Base-by-base conservation (phyloP, 2,888 invertebrate genomes). In the Charanyca ferruginea region DNA sequence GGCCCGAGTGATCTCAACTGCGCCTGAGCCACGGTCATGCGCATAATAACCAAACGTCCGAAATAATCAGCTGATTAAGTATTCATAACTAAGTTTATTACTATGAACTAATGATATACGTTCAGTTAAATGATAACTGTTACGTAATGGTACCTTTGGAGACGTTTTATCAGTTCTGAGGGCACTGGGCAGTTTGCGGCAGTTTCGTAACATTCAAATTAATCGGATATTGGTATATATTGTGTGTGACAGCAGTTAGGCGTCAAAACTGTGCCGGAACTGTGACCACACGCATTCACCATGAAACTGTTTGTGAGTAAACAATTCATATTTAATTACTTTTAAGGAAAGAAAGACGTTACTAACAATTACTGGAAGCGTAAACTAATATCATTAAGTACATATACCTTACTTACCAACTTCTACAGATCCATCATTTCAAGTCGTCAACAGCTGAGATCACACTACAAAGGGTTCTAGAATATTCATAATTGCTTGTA, bases 281-380 rank as follows among this genome's bases (percentile, higher is more conserved):
- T 63, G 66, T 53, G 57, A 48, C 9, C 60, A 61, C 69, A 70
- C 72, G 69, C 72, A 77, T 68, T 53, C 65, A 73, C 76, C 63
- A 93, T 92, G 92, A 92, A 89, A 79, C 66, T 87, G 22, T 81
- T 91, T 79, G 92, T 93, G 69, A 92, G 92, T 91, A 83, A 18
- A 52, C 28, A 5, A 22, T 16, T 4, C 8, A 42, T 20, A 18
- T 41, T 28, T 42, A 22, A 28, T 48, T 28, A 22, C 11, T 59
- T 42, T 0, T 18, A 7, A 23, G 35, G 11, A 13, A 18, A 22
- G 13, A n/a, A 22, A 1, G n/a, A 42, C 23, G 2, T 20, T 6
- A 25, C 20, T 13, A 45, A 35, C 1, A 8, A 32, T 11, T 9
- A 32, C 9, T 18, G 32, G 11, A 16, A 1, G 13, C 18, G 11